phyloP scores from a whole-genome alignment of 2,888 invertebrate genomes.

The Eupithecia dodoneata region DNA sequence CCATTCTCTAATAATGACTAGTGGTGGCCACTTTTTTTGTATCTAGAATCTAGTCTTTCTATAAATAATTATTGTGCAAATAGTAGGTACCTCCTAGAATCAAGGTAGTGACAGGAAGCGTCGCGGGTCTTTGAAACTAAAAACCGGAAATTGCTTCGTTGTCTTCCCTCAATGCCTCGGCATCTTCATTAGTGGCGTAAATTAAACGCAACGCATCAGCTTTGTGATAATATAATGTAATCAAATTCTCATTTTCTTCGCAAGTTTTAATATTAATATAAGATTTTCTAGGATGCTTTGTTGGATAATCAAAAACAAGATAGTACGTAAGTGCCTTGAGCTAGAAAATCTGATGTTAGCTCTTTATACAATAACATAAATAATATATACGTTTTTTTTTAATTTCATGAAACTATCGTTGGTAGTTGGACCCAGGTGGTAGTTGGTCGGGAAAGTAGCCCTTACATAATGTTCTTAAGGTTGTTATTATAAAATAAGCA shows the following conservation, averaged over 20 bases:
- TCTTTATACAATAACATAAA: not conserved
- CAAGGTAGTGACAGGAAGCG: conserved; percentile 64
- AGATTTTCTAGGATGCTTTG: conserved; percentile 4
- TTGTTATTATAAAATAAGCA: no score
- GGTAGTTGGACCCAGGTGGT: no score
- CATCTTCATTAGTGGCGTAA: conserved; percentile 77
- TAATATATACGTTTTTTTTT: no score
- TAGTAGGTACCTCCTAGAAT: conserved; percentile 49
- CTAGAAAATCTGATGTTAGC: not conserved
- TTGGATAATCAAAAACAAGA: not conserved
- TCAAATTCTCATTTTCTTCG: conserved; percentile 35
- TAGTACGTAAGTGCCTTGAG: not conserved
- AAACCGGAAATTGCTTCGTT: conserved; percentile 82
- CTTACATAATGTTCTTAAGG: no score
- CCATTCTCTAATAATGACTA: no score
- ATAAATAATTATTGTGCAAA: conserved; percentile 40
- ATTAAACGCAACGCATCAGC: conserved; percentile 62
- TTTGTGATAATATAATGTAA: conserved; percentile 34
- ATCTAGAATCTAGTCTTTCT: no score
- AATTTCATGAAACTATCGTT: no score
- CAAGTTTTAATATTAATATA: conserved; percentile 23
- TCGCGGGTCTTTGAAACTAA: conserved; percentile 79
- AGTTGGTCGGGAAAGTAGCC: no score
- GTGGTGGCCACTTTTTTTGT: no score
- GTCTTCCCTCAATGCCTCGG: conserved; percentile 71